Conservation (phyloP, 2,888 invertebrate species). For the Zygothrica quintamaculata region DNA sequence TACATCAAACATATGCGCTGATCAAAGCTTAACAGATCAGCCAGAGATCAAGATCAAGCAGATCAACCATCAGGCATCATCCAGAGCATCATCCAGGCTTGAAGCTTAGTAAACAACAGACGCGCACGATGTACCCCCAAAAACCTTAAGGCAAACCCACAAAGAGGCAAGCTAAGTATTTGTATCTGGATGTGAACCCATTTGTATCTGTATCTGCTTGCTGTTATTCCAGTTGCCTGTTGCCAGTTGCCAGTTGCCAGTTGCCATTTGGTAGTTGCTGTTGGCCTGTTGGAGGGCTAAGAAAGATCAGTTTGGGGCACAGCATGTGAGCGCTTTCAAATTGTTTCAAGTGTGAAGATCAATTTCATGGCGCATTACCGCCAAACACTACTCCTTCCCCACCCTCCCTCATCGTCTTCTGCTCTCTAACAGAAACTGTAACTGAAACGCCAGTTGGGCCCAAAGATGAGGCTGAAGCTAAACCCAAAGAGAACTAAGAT, state of each 20-base stretch:
- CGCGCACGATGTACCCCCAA: constrained; percentile 35
- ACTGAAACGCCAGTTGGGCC: constrained; percentile 5
- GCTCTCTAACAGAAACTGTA: constrained; percentile 6
- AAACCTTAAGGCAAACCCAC: constrained; percentile 16
- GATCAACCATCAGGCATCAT: constrained; percentile 53
- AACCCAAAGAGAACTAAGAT: too few species aligned
- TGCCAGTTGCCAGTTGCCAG: constrained; percentile 34
- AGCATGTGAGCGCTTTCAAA: constrained; percentile 80
- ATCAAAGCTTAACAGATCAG: constrained; percentile 52
- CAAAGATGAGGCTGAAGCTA: constrained; percentile 4
- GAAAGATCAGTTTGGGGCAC: constrained; percentile 41
- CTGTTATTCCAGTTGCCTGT: constrained; percentile 28
- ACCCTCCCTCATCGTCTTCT: too few species aligned
- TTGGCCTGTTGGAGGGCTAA: constrained; percentile 25
- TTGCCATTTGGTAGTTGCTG: too few species aligned
- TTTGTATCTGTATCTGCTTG: constrained; percentile 21
- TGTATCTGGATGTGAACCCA: constrained; percentile 16
- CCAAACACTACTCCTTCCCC: constrained; percentile 30
- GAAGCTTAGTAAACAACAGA: constrained; percentile 39
- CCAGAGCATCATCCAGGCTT: constrained; percentile 14
- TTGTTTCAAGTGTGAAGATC: constrained; percentile 83
- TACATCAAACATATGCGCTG: constrained; percentile 76
- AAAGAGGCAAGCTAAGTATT: neutral
- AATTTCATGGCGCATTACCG: constrained; percentile 82
- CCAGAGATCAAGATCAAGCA: constrained; percentile 46